These are phyloP conservation scores for Smittia aterrima DNA, from an alignment of 2,888 invertebrate genomes.

Conservation along the genomic window DNA sequence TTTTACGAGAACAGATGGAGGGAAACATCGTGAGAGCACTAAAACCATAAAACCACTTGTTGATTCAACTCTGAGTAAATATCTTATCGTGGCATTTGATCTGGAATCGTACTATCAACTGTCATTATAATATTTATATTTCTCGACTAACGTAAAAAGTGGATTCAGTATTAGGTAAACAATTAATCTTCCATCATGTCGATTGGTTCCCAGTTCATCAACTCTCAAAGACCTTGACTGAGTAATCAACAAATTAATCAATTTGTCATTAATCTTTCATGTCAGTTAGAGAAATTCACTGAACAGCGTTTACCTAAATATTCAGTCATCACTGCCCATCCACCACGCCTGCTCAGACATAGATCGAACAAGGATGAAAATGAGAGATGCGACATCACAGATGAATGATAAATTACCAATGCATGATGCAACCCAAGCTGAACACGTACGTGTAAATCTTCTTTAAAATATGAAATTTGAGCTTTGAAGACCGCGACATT, in stretches of 20 bases:
- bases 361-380: background rate
- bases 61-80: constrained; percentile 8
- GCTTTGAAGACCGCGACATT: constrained; percentile 39
- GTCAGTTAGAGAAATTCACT: background rate
- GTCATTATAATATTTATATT: background rate
- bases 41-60: constrained; percentile 21
- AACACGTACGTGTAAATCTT: constrained; percentile 56
- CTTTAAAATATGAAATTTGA: constrained; percentile 42
- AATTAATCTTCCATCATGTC: background rate
- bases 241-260: background rate
- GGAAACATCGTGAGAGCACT: no score
- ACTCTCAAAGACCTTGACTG: background rate
- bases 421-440: constrained; percentile 55
- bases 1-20: no score
- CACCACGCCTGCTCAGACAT: constrained; percentile 42
- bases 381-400: background rate
- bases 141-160: background rate
- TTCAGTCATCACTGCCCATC: constrained; percentile 43
- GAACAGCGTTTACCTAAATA: constrained; percentile 43
- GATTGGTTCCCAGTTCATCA: background rate
- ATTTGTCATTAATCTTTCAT: no score
- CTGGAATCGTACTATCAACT: background rate
- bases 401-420: constrained; percentile 49
- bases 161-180: background rate
- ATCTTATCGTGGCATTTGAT: background rate